These are phyloP conservation scores for Ctenoplectra terminalis DNA, from an alignment of 1,140 invertebrate genomes.

Conservation along the genomic window DNA sequence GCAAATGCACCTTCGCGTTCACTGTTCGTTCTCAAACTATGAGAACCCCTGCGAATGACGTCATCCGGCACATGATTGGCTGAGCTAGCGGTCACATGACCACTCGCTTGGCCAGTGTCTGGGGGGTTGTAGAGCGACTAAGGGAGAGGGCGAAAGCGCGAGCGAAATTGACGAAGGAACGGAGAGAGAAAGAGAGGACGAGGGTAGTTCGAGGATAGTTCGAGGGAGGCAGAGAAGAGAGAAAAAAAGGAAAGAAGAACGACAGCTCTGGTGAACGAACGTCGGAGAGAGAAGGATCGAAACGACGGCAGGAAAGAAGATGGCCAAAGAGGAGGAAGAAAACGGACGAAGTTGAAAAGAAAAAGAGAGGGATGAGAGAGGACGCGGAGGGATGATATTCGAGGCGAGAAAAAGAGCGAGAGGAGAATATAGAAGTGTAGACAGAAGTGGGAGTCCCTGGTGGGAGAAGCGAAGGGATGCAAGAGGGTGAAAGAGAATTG, in stretches of 20 bases:
- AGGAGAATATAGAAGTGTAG: conserved; percentile 41
- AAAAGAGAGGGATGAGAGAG: conserved; percentile 20
- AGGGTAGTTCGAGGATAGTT: neutral
- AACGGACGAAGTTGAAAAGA: conserved; percentile 12
- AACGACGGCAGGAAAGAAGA: neutral
- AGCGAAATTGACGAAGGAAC: conserved; percentile 19
- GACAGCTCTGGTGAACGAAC: conserved; percentile 42
- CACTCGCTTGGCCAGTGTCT: conserved; percentile 62
- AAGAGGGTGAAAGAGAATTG: conserved; percentile 61
- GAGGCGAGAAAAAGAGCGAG: conserved; percentile 31
- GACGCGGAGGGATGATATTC: conserved; percentile 13
- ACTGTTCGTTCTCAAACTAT: conserved; percentile 43
- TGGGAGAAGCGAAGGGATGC: conserved; percentile 66
- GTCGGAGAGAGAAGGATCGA: neutral
- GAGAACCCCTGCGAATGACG: conserved; percentile 70
- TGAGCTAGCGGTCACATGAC: conserved; percentile 67
- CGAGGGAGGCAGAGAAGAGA: conserved; percentile 12
- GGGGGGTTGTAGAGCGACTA: conserved; percentile 57
- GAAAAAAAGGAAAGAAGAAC: neutral
- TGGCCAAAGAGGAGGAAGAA: conserved; percentile 1
- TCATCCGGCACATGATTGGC: conserved; percentile 67
- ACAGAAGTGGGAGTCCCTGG: conserved; percentile 34
- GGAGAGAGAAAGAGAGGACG: conserved; percentile 1
- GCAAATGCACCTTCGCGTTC: conserved; percentile 55
- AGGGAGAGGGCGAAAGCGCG: conserved; percentile 55